These are phyloP conservation scores for Aleiodes alternator DNA, from an alignment of 2,888 invertebrate genomes.

Conservation along the genomic window DNA sequence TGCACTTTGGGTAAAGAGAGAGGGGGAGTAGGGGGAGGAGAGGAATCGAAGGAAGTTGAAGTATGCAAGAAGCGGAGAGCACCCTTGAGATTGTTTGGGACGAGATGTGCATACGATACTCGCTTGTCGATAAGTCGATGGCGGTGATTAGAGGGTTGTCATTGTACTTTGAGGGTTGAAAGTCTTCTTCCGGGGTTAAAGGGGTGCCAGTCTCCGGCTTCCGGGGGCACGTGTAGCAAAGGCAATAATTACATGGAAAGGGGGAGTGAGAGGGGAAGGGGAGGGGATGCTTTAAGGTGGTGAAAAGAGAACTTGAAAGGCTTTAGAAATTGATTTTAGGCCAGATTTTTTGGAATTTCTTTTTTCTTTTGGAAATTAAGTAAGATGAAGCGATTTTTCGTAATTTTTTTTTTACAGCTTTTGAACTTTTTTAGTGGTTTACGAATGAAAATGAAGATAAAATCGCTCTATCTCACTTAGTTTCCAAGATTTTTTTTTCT, in stretches of 20 bases:
- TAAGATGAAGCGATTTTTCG: no score
- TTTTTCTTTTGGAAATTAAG: no score
- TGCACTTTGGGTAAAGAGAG: slow-evolving; percentile 53
- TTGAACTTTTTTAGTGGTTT: no score
- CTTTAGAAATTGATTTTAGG: no score
- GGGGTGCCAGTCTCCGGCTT: not conserved
- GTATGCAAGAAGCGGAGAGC: slow-evolving; percentile 11
- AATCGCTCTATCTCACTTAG: no score
- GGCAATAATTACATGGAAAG: slow-evolving; percentile 72
- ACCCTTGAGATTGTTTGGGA: slow-evolving; percentile 51
- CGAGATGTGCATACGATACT: slow-evolving; percentile 62
- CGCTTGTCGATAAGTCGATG: slow-evolving; percentile 71
- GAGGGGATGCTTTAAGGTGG: slow-evolving; percentile 9
- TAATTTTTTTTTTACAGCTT: no score
- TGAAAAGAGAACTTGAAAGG: slow-evolving; percentile 16
- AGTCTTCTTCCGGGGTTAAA: slow-evolving; percentile 43
- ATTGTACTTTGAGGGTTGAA: slow-evolving; percentile 71
- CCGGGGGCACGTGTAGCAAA: slow-evolving; percentile 49
- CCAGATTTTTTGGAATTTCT: no score
- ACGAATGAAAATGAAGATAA: no score
- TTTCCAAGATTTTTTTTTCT: no score
- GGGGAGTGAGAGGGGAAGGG: slow-evolving; percentile 33
- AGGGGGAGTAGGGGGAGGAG: not conserved
- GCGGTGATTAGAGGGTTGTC: slow-evolving; percentile 72
- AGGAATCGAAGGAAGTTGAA: not conserved